A percentile compares a stretch with the other conserved stretches of the same genome.
Conservation (phyloP, 2,797 vertebrate genomes). For the Mormyrus proboscirostris region DNA sequence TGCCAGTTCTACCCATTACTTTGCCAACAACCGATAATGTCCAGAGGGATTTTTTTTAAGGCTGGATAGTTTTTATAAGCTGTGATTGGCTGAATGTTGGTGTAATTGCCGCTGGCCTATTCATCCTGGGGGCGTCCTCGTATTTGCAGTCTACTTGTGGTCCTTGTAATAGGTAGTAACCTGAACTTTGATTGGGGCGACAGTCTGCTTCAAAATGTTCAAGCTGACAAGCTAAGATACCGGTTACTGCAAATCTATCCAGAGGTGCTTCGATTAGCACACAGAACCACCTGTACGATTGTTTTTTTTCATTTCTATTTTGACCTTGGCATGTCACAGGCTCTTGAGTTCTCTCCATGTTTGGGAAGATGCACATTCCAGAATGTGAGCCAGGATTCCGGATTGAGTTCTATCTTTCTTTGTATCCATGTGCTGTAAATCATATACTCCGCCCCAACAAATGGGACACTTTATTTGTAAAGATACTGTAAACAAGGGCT, state of each 20-base stretch:
- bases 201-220: neutral
- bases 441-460: neutral
- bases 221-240: neutral
- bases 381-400: neutral
- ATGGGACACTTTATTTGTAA: neutral
- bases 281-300: neutral
- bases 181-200: neutral
- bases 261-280: neutral
- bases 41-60: neutral
- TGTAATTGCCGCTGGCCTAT: neutral
- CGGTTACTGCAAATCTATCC: neutral
- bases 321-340: too few relatives aligned
- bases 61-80: neutral
- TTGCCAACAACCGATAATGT: neutral
- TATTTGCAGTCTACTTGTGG: neutral
- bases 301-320: neutral
- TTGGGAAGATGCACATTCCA: neutral
- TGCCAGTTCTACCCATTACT: neutral
- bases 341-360: neutral
- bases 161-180: neutral
- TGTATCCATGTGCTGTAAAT: neutral
- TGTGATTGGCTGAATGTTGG: neutral
- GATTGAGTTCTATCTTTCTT: neutral
- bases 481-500: neutral
- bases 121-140: neutral